Conservation (phyloP, 64 coral and sea anemone species). For the Orbicella faveolata region DNA sequence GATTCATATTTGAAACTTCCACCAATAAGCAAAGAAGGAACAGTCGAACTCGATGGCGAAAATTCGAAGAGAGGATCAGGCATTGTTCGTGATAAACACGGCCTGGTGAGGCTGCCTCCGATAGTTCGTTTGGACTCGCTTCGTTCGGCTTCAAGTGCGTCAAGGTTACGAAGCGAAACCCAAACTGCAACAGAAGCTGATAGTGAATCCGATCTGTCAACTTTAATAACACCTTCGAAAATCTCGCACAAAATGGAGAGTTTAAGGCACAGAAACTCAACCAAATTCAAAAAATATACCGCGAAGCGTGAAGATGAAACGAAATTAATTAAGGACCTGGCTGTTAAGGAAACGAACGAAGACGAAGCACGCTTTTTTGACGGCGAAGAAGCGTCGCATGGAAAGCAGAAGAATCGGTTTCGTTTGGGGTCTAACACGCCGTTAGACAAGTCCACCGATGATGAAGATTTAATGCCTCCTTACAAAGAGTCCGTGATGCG, state of each 20-base stretch:
- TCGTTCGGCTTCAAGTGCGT: constrained; percentile 6
- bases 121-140: constrained; percentile 75
- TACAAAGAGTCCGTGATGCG: background rate
- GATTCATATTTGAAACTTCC: constrained; percentile 59
- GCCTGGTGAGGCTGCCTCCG: constrained; percentile 80
- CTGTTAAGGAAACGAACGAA: constrained; percentile 12
- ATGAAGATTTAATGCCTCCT: background rate
- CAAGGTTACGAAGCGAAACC: constrained; percentile 17
- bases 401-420: background rate
- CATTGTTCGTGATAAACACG: constrained; percentile 78
- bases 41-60: constrained; percentile 13
- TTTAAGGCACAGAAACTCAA: background rate
- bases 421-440: background rate
- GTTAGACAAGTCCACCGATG: background rate
- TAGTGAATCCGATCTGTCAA: background rate
- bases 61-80: constrained; percentile 24
- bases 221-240: background rate
- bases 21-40: constrained; percentile 44
- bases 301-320: constrained; percentile 1
- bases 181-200: background rate
- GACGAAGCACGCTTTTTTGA: background rate
- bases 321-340: constrained; percentile 2
- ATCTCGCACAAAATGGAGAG: constrained; percentile 1
- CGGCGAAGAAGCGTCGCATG: background rate
- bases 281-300: background rate